phyloP scores from a whole-genome alignment of 2,797 vertebrate genomes.

The Euphonia xanthogaster region DNA sequence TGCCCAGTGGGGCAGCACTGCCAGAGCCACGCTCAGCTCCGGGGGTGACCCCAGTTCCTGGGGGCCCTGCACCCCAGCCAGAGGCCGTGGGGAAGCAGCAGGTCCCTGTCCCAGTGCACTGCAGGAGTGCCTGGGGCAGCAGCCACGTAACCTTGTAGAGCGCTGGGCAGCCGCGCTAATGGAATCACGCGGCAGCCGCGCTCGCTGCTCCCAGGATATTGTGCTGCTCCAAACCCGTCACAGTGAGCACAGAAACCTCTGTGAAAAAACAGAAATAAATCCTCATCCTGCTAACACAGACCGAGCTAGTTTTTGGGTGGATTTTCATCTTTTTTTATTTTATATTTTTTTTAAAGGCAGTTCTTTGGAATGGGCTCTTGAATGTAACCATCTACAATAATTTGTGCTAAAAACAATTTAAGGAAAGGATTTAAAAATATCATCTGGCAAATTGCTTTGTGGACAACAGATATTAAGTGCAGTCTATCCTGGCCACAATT shows the following conservation, averaged over 20 bases:
- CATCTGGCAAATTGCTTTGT: constrained; percentile 19
- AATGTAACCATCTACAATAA: not conserved
- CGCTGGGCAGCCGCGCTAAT: not conserved
- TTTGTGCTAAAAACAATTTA: constrained; percentile 8
- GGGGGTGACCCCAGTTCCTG: not conserved
- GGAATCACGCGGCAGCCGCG: not conserved
- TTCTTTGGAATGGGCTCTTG: not conserved
- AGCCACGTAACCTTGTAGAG: not conserved
- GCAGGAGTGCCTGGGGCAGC: not conserved
- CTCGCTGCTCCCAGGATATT: not conserved
- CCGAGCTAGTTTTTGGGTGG: not conserved
- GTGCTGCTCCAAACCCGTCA: not conserved
- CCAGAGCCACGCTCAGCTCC: fast-evolving
- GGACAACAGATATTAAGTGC: constrained; percentile 59
- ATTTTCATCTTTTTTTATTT: not conserved
- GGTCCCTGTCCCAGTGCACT: fast-evolving
- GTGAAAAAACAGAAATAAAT: not conserved
- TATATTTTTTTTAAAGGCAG: not conserved
- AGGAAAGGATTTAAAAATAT: constrained; percentile 32
- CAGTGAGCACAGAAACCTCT: not conserved
- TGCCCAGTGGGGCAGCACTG: fast-evolving
- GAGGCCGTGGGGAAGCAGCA: not conserved
- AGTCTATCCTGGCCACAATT: constrained; percentile 52
- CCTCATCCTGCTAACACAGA: not conserved
- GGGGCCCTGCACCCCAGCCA: not conserved